Conservation (phyloP, 2,888 invertebrate species). For the Barypeithes pellucidus region DNA sequence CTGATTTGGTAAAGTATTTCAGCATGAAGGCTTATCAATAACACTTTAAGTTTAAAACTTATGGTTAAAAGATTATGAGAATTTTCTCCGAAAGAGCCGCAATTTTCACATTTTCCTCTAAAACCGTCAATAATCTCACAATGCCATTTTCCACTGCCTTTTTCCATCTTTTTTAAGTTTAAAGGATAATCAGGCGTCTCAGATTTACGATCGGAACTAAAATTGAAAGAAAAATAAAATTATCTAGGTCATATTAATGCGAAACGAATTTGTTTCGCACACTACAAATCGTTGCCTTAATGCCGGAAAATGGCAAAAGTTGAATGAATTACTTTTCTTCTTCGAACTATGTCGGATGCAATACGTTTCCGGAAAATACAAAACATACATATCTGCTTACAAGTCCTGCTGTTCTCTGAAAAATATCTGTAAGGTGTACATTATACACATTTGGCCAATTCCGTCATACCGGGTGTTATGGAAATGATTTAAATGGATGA, state of each 20-base stretch:
- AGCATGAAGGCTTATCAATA: too few species aligned
- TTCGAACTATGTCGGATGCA: background rate
- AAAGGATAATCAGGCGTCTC: conserved; percentile 10
- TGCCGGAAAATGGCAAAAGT: background rate
- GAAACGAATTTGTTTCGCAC: conserved; percentile 18
- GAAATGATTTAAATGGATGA: too few species aligned
- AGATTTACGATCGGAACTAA: conserved; percentile 19
- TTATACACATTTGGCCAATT: too few species aligned
- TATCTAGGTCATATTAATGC: conserved; percentile 25
- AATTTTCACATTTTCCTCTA: background rate
- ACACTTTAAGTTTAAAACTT: too few species aligned
- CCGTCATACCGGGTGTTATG: too few species aligned
- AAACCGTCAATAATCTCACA: conserved; percentile 19
- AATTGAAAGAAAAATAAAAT: conserved; percentile 24
- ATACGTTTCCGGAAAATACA: background rate
- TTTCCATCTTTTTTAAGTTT: conserved; percentile 21
- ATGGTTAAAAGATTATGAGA: too few species aligned
- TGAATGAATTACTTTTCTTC: conserved; percentile 17
- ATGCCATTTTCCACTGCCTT: conserved; percentile 20
- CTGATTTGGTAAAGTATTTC: too few species aligned
- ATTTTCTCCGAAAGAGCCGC: too few species aligned
- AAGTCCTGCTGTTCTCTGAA: background rate
- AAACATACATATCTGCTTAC: background rate
- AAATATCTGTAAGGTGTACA: too few species aligned
- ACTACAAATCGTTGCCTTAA: conserved; percentile 21